Evolutionary conservation across 2,888 invertebrate genomes (phyloP).

Genomic region (Acrobasis consociella): DNA sequence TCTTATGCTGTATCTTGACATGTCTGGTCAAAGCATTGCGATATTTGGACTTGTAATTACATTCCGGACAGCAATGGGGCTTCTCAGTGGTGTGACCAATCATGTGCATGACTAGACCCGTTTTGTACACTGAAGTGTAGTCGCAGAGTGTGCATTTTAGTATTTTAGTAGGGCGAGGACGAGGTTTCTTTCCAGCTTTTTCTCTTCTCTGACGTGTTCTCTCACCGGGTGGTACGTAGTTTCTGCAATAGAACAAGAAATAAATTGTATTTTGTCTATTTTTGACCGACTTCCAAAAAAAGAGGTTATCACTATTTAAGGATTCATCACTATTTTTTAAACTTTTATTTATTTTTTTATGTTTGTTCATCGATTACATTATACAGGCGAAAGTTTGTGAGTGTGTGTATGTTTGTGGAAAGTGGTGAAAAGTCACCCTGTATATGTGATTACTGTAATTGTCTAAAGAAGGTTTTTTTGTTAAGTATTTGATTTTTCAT

Average conservation of each 20-base stretch:
- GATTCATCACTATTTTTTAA: too few relatives aligned
- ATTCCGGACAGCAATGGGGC: conserved; percentile 46
- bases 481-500: too few relatives aligned
- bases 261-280: neutral
- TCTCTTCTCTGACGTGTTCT: conserved; percentile 25
- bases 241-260: conserved; percentile 13
- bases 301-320: too few relatives aligned
- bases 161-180: conserved; percentile 26
- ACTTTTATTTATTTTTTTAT: too few relatives aligned
- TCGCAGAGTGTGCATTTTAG: conserved; percentile 51
- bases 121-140: conserved; percentile 53
- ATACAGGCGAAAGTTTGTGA: too few relatives aligned
- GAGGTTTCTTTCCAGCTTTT: conserved; percentile 24
- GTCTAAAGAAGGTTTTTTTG: too few relatives aligned
- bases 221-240: conserved; percentile 14
- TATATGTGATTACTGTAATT: too few relatives aligned
- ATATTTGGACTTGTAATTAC: conserved; percentile 57
- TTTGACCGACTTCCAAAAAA: too few relatives aligned
- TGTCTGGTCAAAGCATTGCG: conserved; percentile 52
- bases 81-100: conserved; percentile 47
- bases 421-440: too few relatives aligned
- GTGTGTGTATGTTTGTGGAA: too few relatives aligned
- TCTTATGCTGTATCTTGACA: conserved; percentile 46
- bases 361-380: too few relatives aligned
- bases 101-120: conserved; percentile 51